Percentiles rank a stretch among this genome's conserved stretches.
phyloP scores from a whole-genome alignment of 2,888 invertebrate genomes.

The Bibio marci region DNA sequence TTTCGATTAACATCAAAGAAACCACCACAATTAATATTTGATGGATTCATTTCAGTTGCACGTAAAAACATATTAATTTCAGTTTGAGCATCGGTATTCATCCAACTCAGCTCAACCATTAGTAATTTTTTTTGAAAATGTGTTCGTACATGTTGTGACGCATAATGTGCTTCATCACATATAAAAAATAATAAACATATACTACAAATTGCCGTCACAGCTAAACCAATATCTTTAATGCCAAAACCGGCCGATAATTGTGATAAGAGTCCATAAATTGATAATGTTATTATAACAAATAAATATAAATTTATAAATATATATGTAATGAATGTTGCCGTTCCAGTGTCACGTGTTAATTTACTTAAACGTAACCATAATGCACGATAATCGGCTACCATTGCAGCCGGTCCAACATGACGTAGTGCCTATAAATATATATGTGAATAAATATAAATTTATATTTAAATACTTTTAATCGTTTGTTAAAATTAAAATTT shows the following conservation, averaged over 20 bases:
- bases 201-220: slow-evolving; percentile 47
- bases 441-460: background rate
- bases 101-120: slow-evolving; percentile 56
- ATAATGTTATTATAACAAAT: slow-evolving; percentile 55
- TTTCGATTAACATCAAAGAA: slow-evolving; percentile 56
- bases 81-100: slow-evolving; percentile 56
- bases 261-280: slow-evolving; percentile 54
- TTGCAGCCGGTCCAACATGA: slow-evolving; percentile 47
- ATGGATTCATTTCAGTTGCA: slow-evolving; percentile 61
- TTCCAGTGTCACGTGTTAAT: slow-evolving; percentile 45
- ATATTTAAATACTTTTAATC: background rate
- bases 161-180: slow-evolving; percentile 57
- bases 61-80: slow-evolving; percentile 61
- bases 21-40: slow-evolving; percentile 54
- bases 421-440: slow-evolving; percentile 35
- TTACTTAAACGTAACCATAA: slow-evolving; percentile 54
- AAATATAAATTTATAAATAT: slow-evolving; percentile 51
- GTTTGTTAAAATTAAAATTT: background rate
- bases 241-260: slow-evolving; percentile 56
- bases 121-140: slow-evolving; percentile 57
- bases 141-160: slow-evolving; percentile 51
- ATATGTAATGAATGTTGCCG: slow-evolving; percentile 48
- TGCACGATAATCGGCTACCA: slow-evolving; percentile 51
- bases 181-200: slow-evolving; percentile 50
- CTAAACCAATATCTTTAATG: slow-evolving; percentile 51